Base-by-base conservation (phyloP, 2,888 invertebrate species). In the Polymixis lichenea region DNA sequence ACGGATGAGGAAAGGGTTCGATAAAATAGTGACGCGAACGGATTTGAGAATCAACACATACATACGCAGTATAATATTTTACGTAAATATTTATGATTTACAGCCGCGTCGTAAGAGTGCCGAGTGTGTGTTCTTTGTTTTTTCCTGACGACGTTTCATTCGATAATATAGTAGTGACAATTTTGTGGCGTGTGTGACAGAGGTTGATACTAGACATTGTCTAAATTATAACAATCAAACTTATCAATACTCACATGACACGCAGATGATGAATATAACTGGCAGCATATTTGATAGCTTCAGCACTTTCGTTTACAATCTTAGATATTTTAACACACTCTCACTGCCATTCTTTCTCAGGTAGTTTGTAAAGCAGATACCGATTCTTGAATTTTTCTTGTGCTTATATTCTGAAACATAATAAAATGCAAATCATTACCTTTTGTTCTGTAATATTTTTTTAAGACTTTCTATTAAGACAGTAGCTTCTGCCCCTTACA, bases 241-340 rank as follows among this genome's bases (percentile, higher is more conserved):
- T 13, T 43, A 38, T 38, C 15, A 58, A 53, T 17, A 79, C 75
- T 80, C 53, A 82, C 80, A 32, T 46, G 75, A 56, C n/a, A 68
- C 46, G 38, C 53, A 55, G 51, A 72, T 49, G 38, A 72, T 15
- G 46, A 72, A 19, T 2, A 61, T 15, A 43, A 67, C 17, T n/a
- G 38, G 6, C 32, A 64, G 5, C 74, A 75, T 72, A 9, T 19
- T 53, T 13, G 28, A 25, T 51, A 22, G 25, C 49, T 60, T 28
- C 0, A 13, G 28, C 8, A 13, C 17, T 32, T n/a, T 28, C 17
- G 5, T 38, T 43, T 15, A 8, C 32, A 32, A 32, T 11, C 46
- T 49, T 2, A 8, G 38, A 19, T 77, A 32, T 53, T 22, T 25
- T 46, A 3, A n/a, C 2, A 25, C 17, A 6, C 9, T 9, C 13